Conservation (phyloP, 64 coral and sea anemone species). For the Montipora cactus region DNA sequence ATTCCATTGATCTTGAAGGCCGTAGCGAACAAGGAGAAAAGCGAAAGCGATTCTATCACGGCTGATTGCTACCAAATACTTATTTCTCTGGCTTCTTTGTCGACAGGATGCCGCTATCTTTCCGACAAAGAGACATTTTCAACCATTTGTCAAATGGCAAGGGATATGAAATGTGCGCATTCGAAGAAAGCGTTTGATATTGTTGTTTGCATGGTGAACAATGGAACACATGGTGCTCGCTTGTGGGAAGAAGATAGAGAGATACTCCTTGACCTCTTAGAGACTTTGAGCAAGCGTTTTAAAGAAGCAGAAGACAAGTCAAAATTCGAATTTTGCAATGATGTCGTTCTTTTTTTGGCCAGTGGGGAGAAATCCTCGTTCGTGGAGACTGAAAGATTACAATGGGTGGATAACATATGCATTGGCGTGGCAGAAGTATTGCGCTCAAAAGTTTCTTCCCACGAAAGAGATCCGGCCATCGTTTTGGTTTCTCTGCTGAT, state of each 20-base stretch:
- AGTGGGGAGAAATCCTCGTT: conserved; percentile 53
- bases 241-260: conserved; percentile 56
- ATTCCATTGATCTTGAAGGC: conserved; percentile 59
- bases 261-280: conserved; percentile 61
- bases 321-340: conserved; percentile 80
- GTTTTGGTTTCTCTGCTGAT: conserved; percentile 22
- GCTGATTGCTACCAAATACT: conserved; percentile 76
- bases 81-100: conserved; percentile 45
- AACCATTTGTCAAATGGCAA: conserved; percentile 43
- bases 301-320: conserved; percentile 67
- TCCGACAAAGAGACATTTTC: conserved; percentile 32
- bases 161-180: not conserved
- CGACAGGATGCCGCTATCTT: conserved; percentile 59
- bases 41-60: not conserved
- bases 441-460: conserved; percentile 56
- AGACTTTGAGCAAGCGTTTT: conserved; percentile 34
- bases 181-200: conserved; percentile 38
- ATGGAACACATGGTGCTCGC: not conserved
- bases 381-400: not conserved
- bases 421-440: conserved; percentile 44
- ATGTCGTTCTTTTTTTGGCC: conserved; percentile 52
- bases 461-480: conserved; percentile 60
- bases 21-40: conserved; percentile 26
- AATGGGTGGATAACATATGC: conserved; percentile 29
- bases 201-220: conserved; percentile 56